Conservation (phyloP, 2,113 vertebrate species). For the Telmatochromis sp. region DNA sequence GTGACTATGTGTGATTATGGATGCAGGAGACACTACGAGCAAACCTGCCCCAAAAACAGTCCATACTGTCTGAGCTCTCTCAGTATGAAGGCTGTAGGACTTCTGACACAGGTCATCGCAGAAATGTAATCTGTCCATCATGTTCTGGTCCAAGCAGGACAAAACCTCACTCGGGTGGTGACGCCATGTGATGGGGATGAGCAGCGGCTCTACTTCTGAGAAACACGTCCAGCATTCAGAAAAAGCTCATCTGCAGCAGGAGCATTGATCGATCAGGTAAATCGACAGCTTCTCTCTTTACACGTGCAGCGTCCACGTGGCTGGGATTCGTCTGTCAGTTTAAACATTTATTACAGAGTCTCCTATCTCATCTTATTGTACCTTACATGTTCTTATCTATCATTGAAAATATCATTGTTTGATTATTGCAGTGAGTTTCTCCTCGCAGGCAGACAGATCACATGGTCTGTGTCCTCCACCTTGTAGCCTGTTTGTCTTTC, state of each 20-base stretch:
- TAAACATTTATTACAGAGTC: rapidly evolving
- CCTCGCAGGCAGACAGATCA: not conserved
- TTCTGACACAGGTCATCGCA: not conserved
- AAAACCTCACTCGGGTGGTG: not conserved
- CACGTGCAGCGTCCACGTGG: not conserved
- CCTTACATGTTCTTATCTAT: not conserved
- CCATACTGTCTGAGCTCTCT: not conserved
- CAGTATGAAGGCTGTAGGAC: not conserved
- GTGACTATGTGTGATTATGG: not conserved
- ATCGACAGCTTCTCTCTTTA: not conserved
- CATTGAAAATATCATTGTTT: not conserved
- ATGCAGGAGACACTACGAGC: not conserved
- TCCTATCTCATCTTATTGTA: not conserved
- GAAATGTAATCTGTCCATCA: not conserved
- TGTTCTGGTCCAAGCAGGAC: not conserved
- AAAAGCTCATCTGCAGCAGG: not conserved
- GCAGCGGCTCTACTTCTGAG: not conserved
- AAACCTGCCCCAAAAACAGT: not conserved
- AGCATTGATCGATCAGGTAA: rapidly evolving
- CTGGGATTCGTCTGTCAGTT: not conserved
- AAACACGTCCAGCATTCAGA: not conserved
- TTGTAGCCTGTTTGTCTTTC: not conserved
- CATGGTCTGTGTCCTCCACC: not conserved
- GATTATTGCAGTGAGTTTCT: not conserved
- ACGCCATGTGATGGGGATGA: not conserved